Conservation (phyloP, 2,797 vertebrate species). For the Gymnopithys bicolor region DNA sequence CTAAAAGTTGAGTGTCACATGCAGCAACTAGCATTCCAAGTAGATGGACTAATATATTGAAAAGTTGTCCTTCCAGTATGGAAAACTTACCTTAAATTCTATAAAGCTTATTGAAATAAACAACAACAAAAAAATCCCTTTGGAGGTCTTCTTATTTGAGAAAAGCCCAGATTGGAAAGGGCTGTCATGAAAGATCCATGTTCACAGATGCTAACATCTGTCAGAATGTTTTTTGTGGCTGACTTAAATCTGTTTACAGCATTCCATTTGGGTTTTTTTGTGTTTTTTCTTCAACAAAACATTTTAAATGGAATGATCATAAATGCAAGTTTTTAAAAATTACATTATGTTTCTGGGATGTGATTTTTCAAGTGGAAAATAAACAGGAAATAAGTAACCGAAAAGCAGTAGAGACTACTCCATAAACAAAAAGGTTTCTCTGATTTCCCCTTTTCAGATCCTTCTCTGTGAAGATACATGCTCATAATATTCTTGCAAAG, state of each 20-base stretch:
- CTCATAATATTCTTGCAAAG: slow-evolving; percentile 41
- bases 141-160: slow-evolving; percentile 36
- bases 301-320: slow-evolving; percentile 62
- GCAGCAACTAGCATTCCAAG: neutral
- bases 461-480: neutral
- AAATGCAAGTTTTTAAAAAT: slow-evolving; percentile 64
- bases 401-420: slow-evolving; percentile 48
- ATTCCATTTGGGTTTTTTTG: slow-evolving; percentile 74
- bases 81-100: slow-evolving; percentile 17
- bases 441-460: slow-evolving; percentile 22
- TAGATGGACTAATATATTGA: neutral
- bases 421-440: slow-evolving; percentile 27
- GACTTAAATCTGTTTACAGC: slow-evolving; percentile 75
- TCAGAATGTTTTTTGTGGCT: slow-evolving; percentile 68
- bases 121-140: neutral
- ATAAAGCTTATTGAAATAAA: neutral
- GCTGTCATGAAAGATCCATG: slow-evolving; percentile 43
- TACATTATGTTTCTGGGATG: slow-evolving; percentile 66
- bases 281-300: slow-evolving; percentile 39
- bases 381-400: slow-evolving; percentile 76
- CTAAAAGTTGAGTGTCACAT: slow-evolving; percentile 16
- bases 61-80: neutral
- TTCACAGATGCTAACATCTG: slow-evolving; percentile 76
- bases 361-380: slow-evolving; percentile 69
- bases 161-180: slow-evolving; percentile 58